Base-by-base conservation (phyloP, 2,888 invertebrate species). In the Cantharis nigra region DNA sequence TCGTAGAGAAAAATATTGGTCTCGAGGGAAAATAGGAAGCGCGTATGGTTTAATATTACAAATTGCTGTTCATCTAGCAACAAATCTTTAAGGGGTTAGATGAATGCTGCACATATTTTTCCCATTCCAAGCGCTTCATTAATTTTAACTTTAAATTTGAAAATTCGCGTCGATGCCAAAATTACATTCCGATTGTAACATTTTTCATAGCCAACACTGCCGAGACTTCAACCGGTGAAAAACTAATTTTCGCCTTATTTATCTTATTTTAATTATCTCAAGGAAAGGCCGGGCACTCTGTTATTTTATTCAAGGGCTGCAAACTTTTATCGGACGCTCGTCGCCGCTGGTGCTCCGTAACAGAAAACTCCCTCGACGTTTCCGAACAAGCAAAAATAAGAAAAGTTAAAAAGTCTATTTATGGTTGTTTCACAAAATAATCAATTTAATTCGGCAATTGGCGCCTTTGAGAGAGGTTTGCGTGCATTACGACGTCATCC, bases 31-130 rank as follows among this genome's bases (percentile, higher is more conserved):
- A 62, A 33, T 49, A 64, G 28, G 67, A 67, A 63, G 72, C 69
- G 76, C 76, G 69, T 72, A 72, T 72, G 76, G 71, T 76, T 76
- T 76, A 76, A 76, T 72, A 76, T 76, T 76, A 76, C 76, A 76
- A 76, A 76, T 76, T 76, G 76, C 72, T 62, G 69, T 63, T 69
- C 71, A 63, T 76, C 76, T 69, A 76, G 30, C 49, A 63, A 75
- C 75, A 76, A 76, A 76, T 76, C 76, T 76, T 76, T 23, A 67
- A 67, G n/a, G n/a, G 20, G 14, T 67, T 67, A 67, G 20, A 23
- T 9, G 23, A 67, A 67, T 67, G 20, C 26, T 67, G 26, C n/a
- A 67, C 20, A 67, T 26, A 67, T 67, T 67, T 67, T 67, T 67
- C 26, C 23, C 26, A 67, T 67, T 49, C n/a, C 49, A n/a, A 7